Conservation (phyloP, 2,888 invertebrate genomes). For the Myopa testacea region DNA sequence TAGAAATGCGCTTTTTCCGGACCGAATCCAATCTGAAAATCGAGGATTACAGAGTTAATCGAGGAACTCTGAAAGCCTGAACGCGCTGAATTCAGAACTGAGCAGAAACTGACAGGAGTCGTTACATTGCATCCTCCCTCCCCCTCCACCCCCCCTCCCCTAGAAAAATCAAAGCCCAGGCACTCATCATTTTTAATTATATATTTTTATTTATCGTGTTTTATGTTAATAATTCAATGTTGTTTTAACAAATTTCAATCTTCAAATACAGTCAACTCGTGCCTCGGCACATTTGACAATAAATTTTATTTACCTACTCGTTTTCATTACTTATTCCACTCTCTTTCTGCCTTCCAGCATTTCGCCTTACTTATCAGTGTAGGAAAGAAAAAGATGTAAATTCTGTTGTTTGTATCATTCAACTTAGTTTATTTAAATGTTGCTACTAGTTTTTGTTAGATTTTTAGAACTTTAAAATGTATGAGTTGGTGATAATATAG, state of each 20-base stretch:
- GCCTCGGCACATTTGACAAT: slow-evolving; percentile 6
- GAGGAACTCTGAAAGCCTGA: no score
- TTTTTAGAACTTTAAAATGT: slow-evolving; percentile 37
- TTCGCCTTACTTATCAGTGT: slow-evolving; percentile 16
- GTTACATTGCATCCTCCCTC: background rate
- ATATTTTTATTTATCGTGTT: slow-evolving; percentile 25
- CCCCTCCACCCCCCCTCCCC: background rate
- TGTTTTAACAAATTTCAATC: slow-evolving; percentile 39
- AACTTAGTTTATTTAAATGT: slow-evolving; percentile 25
- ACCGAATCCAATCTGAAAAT: no score
- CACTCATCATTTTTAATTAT: background rate
- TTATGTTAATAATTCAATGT: slow-evolving; percentile 19
- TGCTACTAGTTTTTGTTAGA: slow-evolving; percentile 43
- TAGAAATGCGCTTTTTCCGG: no score
- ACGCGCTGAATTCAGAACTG: no score
- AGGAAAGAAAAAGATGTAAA: slow-evolving; percentile 37
- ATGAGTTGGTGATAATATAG: slow-evolving; percentile 21
- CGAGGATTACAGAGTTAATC: no score
- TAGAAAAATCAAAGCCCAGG: background rate
- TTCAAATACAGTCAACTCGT: slow-evolving; percentile 27
- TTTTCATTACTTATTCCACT: background rate
- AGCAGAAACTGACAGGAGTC: no score
- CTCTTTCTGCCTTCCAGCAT: slow-evolving; percentile 4
- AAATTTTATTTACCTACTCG: slow-evolving; percentile 13
- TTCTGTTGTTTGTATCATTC: slow-evolving; percentile 21